Evolutionary conservation across 1,140 invertebrate species (phyloP), one percentile per base, ranked within the genome.

Genomic region (fruit fly (Drosophila melanogaster)): DNA sequence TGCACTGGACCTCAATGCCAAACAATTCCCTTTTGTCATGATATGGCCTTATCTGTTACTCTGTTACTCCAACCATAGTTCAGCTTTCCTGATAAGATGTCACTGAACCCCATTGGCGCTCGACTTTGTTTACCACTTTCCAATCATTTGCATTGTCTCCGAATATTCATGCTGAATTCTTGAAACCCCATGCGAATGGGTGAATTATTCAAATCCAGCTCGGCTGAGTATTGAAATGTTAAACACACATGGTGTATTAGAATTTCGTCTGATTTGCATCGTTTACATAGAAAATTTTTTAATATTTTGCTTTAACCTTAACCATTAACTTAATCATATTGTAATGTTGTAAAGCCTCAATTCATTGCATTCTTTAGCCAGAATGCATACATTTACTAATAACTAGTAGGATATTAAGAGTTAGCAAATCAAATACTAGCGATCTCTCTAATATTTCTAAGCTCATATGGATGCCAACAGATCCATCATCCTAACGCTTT

Each of bases 121-220:
- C 30, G 24, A 49, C 60, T 70, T 62, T 55, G 65, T 61, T 65
- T 62, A 49, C 37, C 40, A 46, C 43, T 49, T 37, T 35, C 56
- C n/a, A 57, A 35, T 49, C 58, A 67, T 76, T 75, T 46, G 62
- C 53, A 58, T 60, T 66, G 56, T 77, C 61, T 74, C n/a, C 41
- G 71, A 74, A 77, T 85, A 87, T 86, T 79, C 44, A 86, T 79
- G 66, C 64, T 73, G 78, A 79, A 73, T 79, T 66, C 24, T 55
- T 24, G 17, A 44, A 79, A 38, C 30, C 50, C 43, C 70, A 65
- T 87, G 35, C 55, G 71, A 87, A 87, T 83, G 76, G 55, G 24
- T 22, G 60, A 87, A 87, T 87, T 87, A 89, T 87, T 87, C 79
- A 87, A 86, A 87, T 86, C 35, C 11, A 40, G 43, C 44, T 33